Conservation (phyloP, 2,888 invertebrate species). For the Diarsia dahlii region DNA sequence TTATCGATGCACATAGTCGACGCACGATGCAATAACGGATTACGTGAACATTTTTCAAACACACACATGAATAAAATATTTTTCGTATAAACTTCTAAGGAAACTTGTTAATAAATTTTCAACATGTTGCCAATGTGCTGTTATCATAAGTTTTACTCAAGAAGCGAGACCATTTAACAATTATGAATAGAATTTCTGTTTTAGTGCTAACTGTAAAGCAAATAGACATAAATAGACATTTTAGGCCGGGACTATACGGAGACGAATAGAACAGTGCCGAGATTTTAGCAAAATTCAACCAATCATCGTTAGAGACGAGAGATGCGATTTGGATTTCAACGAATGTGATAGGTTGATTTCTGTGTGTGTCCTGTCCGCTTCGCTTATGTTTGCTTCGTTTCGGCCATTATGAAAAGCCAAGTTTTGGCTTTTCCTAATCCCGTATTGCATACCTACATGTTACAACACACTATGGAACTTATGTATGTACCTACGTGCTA, state of each 20-base stretch:
- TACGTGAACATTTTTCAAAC: constrained; percentile 48
- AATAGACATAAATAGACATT: neutral
- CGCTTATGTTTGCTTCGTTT: neutral
- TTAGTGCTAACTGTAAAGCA: neutral
- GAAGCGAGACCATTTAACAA: neutral
- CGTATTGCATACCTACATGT: neutral
- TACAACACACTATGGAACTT: too few species aligned
- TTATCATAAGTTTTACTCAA: constrained; percentile 8
- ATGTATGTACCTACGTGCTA: too few species aligned
- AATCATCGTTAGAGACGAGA: too few species aligned
- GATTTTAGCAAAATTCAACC: neutral
- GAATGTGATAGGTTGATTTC: too few species aligned
- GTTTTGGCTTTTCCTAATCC: neutral
- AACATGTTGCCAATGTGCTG: constrained; percentile 16
- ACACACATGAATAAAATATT: constrained; percentile 49
- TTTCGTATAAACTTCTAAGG: constrained; percentile 2
- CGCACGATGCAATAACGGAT: constrained; percentile 44
- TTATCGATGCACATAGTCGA: constrained; percentile 24
- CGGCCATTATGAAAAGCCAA: neutral
- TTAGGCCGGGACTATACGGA: neutral
- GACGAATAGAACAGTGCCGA: neutral
- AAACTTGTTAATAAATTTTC: constrained; percentile 22
- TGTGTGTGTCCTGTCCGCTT: neutral
- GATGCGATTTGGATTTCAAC: too few species aligned
- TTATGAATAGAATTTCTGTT: neutral